A percentile compares a stretch with the other conserved stretches of the same genome.
These are phyloP conservation scores for Agapornis canus DNA, from an alignment of 2,797 vertebrate species.

Conservation along the genomic window DNA sequence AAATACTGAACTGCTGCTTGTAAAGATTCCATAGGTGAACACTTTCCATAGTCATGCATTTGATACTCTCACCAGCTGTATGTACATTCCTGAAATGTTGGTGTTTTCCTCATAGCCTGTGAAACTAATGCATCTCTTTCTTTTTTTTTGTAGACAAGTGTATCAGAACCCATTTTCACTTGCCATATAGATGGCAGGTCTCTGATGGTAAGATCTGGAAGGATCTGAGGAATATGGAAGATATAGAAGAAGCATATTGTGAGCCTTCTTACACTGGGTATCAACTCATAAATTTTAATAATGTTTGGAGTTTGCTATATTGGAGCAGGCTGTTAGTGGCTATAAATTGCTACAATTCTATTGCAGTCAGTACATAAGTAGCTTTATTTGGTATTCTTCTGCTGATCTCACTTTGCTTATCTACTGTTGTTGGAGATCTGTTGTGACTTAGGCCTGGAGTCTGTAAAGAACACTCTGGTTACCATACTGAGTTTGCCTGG, in stretches of 20 bases:
- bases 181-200: slow-evolving; percentile 91
- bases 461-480: neutral
- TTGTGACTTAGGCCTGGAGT: neutral
- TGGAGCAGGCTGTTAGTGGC: neutral
- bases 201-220: slow-evolving; percentile 78
- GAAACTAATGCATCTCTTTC: neutral
- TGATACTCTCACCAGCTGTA: neutral
- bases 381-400: neutral
- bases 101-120: neutral
- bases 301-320: neutral
- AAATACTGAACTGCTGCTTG: neutral
- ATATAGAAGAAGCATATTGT: slow-evolving; percentile 84
- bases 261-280: slow-evolving; percentile 80
- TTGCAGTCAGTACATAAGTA: neutral
- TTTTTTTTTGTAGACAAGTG: slow-evolving; percentile 80
- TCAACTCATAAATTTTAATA: neutral
- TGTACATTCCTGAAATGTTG: neutral
- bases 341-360: neutral
- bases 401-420: neutral
- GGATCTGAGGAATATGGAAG: slow-evolving; percentile 84
- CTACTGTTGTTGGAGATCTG: neutral
- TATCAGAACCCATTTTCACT: slow-evolving; percentile 83
- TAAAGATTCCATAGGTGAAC: neutral
- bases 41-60: neutral
- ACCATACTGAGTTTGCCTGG: neutral